These are phyloP conservation scores for Tyria jacobaeae DNA, from an alignment of 2,888 invertebrate species.

Conservation along the genomic window DNA sequence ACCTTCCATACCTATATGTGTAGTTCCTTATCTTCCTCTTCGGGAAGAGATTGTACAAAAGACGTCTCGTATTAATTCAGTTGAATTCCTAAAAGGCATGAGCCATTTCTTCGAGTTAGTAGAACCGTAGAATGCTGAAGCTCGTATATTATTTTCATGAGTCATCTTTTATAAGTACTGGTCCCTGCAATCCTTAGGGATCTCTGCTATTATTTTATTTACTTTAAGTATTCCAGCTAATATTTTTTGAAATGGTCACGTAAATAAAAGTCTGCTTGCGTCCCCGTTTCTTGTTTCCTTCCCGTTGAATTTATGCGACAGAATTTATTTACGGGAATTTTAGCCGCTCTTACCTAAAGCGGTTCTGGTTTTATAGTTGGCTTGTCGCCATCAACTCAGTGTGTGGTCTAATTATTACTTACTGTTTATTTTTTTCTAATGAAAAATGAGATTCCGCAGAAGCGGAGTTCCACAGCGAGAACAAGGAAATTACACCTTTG, in stretches of 20 bases:
- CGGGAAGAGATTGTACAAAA: conserved; percentile 34
- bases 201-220: conserved; percentile 45
- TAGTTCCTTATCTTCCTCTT: not conserved
- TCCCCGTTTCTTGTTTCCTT: conserved; percentile 17
- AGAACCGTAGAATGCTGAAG: conserved; percentile 37
- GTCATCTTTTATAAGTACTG: conserved; percentile 44
- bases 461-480: not conserved
- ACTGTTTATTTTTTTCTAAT: conserved; percentile 1
- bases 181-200: conserved; percentile 28
- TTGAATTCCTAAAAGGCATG: conserved; percentile 41
- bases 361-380: conserved; percentile 2
- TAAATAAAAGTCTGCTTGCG: conserved; percentile 24
- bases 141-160: conserved; percentile 52
- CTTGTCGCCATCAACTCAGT: conserved; percentile 1
- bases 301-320: conserved; percentile 14
- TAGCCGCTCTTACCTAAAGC: conserved; percentile 12
- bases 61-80: conserved; percentile 41
- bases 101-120: conserved; percentile 46
- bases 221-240: conserved; percentile 37
- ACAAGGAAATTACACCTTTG: not conserved
- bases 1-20: no score
- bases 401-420: not conserved
- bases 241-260: conserved; percentile 34
- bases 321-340: conserved; percentile 19
- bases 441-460: not conserved